A percentile compares a stretch with the other conserved stretches of the same genome.
Conservation (phyloP, 1,140 invertebrate genomes). For the Danaus plexippus region DNA sequence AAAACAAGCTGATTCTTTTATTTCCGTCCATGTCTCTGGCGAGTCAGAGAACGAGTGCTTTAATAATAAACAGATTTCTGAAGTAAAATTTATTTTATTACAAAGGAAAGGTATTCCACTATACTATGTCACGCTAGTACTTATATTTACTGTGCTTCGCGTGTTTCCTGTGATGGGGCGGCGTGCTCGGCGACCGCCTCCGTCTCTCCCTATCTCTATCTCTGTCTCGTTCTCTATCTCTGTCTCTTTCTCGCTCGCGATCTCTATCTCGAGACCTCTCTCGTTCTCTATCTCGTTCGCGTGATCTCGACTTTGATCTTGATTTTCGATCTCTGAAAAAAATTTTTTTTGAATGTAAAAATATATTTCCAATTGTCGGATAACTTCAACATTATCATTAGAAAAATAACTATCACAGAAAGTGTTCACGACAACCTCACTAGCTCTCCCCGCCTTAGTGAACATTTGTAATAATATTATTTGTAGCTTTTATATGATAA, state of each 20-base stretch:
- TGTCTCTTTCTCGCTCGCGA: slow-evolving; percentile 34
- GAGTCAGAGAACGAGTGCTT: too few relatives aligned
- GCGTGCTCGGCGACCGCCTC: slow-evolving; percentile 50
- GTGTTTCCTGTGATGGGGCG: slow-evolving; percentile 54
- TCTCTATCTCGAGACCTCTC: slow-evolving; percentile 35
- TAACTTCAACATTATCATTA: neutral
- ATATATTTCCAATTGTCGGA: neutral
- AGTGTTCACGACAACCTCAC: too few relatives aligned
- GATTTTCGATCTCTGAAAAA: slow-evolving; percentile 45
- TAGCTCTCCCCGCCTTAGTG: too few relatives aligned
- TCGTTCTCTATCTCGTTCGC: slow-evolving; percentile 37
- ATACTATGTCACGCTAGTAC: slow-evolving; percentile 29
- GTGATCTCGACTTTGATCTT: slow-evolving; percentile 44
- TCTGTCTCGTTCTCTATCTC: slow-evolving; percentile 21
- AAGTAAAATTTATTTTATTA: slow-evolving; percentile 10
- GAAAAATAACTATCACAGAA: too few relatives aligned
- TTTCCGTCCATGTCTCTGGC: too few relatives aligned
- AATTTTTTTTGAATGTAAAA: slow-evolving; percentile 6
- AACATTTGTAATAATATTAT: too few relatives aligned
- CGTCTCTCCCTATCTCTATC: slow-evolving; percentile 33
- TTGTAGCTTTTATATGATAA: too few relatives aligned
- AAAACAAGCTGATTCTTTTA: too few relatives aligned
- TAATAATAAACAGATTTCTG: slow-evolving; percentile 8
- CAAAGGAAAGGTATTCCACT: slow-evolving; percentile 19
- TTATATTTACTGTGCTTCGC: slow-evolving; percentile 57